Evolutionary conservation across 2,888 invertebrate species (phyloP).

Genomic region (Bruchidius siliquastri): DNA sequence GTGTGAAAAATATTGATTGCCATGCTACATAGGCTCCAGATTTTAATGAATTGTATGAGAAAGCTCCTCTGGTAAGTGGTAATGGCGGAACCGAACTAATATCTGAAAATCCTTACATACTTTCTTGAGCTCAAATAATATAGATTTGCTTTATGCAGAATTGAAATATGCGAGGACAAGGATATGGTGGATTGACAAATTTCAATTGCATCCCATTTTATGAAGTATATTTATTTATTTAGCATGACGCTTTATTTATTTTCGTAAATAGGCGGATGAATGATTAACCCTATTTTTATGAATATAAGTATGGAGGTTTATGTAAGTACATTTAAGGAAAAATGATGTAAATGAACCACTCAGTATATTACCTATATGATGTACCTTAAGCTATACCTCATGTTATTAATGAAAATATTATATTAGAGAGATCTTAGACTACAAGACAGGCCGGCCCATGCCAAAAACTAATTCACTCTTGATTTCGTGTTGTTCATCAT

Average conservation of each 20-base stretch:
- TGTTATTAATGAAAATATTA: not conserved
- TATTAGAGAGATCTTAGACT: not conserved
- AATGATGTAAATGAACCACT: not conserved
- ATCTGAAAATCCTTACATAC: no score
- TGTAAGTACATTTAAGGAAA: not conserved
- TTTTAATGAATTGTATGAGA: no score
- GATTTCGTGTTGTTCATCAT: no score
- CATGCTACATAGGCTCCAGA: no score
- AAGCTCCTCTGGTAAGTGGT: no score
- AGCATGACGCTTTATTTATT: not conserved
- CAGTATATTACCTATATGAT: not conserved
- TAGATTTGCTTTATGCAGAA: no score
- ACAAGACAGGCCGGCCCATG: not conserved
- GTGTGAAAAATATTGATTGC: no score
- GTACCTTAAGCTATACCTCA: not conserved
- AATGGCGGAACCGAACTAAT: no score
- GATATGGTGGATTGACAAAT: not conserved
- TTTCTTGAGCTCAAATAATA: no score
- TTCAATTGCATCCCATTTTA: not conserved
- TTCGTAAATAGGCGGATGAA: not conserved
- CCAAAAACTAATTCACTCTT: no score
- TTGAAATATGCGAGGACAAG: no score
- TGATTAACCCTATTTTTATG: not conserved
- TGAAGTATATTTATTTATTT: not conserved
- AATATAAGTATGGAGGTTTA: not conserved